These are phyloP conservation scores for Anarhynchus alexandrinus DNA, from an alignment of 2,113 vertebrate species.

Conservation along the genomic window DNA sequence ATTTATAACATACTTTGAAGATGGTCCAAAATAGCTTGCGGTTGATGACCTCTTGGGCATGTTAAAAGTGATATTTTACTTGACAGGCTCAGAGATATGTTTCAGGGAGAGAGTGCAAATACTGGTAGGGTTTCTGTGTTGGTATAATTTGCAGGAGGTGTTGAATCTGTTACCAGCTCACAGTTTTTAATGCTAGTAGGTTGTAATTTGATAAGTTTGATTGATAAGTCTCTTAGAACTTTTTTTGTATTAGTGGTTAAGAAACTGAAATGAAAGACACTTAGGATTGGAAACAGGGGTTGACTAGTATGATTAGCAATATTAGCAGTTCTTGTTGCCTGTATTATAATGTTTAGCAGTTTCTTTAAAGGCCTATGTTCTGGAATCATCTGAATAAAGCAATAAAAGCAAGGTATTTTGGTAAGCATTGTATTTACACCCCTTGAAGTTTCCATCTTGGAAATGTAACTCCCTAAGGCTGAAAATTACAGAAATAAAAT, in stretches of 20 bases:
- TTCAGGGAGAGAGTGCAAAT: neutral
- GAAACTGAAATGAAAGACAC: neutral
- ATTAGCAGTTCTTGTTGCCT: neutral
- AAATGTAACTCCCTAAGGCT: neutral
- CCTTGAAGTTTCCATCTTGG: neutral
- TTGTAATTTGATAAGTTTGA: neutral
- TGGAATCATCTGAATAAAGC: neutral
- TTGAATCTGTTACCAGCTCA: neutral
- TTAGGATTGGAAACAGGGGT: neutral
- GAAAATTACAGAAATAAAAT: neutral
- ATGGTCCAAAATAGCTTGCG: neutral
- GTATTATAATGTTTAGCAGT: neutral
- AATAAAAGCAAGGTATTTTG: neutral
- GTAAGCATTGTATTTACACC: neutral
- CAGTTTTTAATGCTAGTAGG: neutral
- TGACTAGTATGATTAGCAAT: neutral
- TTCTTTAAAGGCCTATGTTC: neutral
- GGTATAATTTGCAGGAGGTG: neutral
- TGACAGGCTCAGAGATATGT: neutral
- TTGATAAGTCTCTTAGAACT: neutral
- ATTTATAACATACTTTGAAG: neutral
- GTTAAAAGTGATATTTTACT: neutral
- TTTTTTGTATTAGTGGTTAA: neutral
- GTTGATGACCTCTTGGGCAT: neutral
- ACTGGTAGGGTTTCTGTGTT: neutral